Conservation (phyloP, 2,113 vertebrate genomes). For the Anoplopoma fimbria region DNA sequence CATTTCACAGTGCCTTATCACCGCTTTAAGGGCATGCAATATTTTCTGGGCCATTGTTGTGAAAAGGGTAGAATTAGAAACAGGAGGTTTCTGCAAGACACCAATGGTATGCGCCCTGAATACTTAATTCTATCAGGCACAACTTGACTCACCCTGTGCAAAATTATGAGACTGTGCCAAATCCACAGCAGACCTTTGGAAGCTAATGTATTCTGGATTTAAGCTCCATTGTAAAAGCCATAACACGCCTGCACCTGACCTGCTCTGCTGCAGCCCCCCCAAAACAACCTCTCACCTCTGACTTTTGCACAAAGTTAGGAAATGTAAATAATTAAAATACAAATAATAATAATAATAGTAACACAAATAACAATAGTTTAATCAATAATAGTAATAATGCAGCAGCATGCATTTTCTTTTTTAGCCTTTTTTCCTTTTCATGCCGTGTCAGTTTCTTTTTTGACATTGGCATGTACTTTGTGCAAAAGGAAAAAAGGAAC, state of each 20-base stretch:
- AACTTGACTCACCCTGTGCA: constrained; percentile 62
- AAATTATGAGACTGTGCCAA: constrained; percentile 69
- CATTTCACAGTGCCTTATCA: constrained; percentile 69
- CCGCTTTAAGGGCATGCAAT: constrained; percentile 26
- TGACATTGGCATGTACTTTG: constrained; percentile 92
- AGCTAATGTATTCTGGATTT: constrained; percentile 73
- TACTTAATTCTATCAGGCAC: constrained; percentile 59
- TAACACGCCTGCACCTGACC: constrained; percentile 68
- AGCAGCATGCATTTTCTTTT: constrained; percentile 46
- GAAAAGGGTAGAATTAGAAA: constrained; percentile 57
- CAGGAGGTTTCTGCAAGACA: constrained; percentile 48
- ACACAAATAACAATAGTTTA: constrained; percentile 20
- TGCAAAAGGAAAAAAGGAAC: constrained; percentile 79
- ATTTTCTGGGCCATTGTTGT: constrained; percentile 45
- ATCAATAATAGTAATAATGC: constrained; percentile 17
- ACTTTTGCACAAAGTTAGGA: constrained; percentile 30
- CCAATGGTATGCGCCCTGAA: constrained; percentile 37
- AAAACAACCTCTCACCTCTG: constrained; percentile 39
- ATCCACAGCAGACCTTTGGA: constrained; percentile 67
- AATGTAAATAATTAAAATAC: constrained; percentile 28
- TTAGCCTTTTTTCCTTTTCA: constrained; percentile 59
- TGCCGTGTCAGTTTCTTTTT: constrained; percentile 84
- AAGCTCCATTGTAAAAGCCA: constrained; percentile 69
- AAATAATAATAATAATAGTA: constrained; percentile 30
- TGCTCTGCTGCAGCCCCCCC: constrained; percentile 48